Percentiles rank a stretch among this genome's conserved stretches.
Evolutionary conservation across 2,797 vertebrate species (phyloP).

Genomic region (Tamandua tetradactyla): DNA sequence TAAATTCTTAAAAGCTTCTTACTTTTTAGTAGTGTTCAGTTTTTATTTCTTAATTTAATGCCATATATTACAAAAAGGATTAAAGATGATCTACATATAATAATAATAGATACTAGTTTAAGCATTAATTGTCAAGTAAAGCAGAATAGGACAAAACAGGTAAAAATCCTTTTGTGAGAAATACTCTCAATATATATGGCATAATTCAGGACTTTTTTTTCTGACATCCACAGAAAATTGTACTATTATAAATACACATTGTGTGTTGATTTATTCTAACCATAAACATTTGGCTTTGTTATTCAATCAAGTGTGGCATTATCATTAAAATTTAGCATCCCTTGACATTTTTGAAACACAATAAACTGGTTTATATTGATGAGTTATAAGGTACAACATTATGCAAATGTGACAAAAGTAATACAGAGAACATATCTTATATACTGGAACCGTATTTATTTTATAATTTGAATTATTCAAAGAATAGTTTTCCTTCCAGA

Average conservation of each 20-base stretch:
- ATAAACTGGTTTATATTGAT: conserved; percentile 46
- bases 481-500: neutral
- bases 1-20: neutral
- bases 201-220: conserved; percentile 42
- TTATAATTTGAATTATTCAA: conserved; percentile 41
- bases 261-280: conserved; percentile 54
- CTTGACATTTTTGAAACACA: conserved; percentile 53
- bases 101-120: neutral
- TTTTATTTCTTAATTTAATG: conserved; percentile 35
- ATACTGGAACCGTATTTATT: neutral
- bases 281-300: conserved; percentile 47
- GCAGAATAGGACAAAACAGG: neutral
- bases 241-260: conserved; percentile 17
- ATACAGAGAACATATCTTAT: neutral
- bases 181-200: neutral
- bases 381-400: neutral
- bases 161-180: neutral
- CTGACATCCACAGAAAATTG: neutral
- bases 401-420: neutral
- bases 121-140: neutral
- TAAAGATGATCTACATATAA: neutral
- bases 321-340: conserved; percentile 56
- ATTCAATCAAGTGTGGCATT: conserved; percentile 57
- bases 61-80: neutral
- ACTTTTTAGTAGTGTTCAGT: neutral